Evolutionary conservation across 2,113 vertebrate genomes (phyloP).

Genomic region (Paradisaea rubra): DNA sequence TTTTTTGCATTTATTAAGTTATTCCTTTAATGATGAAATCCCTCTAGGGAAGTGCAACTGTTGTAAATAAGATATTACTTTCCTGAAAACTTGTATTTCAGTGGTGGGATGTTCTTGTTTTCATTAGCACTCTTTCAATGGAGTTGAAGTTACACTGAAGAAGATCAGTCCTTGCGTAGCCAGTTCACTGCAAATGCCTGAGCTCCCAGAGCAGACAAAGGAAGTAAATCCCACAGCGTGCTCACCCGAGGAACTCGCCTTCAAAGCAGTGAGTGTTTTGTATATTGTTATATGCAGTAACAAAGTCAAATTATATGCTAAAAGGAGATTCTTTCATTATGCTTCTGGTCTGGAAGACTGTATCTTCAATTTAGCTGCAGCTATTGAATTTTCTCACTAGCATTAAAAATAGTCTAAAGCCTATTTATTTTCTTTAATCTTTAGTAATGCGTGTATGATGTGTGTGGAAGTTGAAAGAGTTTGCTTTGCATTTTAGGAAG

Average conservation of each 20-base stretch:
- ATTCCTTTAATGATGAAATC: background rate
- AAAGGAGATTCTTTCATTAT: background rate
- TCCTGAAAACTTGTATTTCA: background rate
- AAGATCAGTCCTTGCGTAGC: background rate
- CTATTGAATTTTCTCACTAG: background rate
- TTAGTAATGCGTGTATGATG: background rate
- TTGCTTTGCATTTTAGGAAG: background rate
- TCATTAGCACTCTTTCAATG: slow-evolving; percentile 36
- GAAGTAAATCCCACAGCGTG: background rate
- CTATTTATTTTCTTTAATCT: background rate
- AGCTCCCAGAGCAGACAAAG: background rate
- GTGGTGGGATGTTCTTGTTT: background rate
- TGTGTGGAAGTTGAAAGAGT: background rate
- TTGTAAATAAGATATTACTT: background rate
- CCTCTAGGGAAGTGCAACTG: background rate
- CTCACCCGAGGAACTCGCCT: background rate
- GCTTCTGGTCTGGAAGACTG: background rate
- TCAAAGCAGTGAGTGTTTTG: slow-evolving; percentile 19
- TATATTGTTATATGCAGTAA: background rate
- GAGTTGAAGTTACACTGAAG: slow-evolving; percentile 43
- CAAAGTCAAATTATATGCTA: background rate
- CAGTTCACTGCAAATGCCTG: background rate
- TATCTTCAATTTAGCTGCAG: background rate
- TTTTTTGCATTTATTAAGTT: background rate
- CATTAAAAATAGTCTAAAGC: background rate